A percentile compares a stretch with the other conserved stretches of the same genome.
phyloP scores from a whole-genome alignment of 1,140 invertebrate genomes.

The silkworm (Bombyx mori) region DNA sequence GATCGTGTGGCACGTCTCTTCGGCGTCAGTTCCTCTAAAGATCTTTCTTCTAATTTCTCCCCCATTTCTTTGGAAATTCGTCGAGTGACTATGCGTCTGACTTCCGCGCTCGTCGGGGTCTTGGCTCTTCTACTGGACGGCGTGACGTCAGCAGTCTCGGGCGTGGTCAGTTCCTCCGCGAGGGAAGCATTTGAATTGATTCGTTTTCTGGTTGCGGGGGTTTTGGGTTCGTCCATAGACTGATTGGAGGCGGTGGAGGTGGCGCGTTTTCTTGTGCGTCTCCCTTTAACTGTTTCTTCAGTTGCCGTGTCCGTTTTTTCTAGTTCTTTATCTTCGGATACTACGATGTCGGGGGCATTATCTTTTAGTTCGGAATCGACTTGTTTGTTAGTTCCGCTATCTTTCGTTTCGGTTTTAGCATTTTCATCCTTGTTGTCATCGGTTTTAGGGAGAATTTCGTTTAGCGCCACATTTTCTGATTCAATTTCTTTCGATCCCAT shows the following conservation, averaged over 20 bases:
- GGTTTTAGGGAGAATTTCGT: not conserved
- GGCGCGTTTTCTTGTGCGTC: conserved; percentile 25
- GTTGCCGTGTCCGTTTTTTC: too few species aligned
- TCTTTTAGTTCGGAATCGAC: too few species aligned
- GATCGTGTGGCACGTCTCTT: conserved; percentile 34
- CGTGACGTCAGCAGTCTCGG: conserved; percentile 18
- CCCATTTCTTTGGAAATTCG: conserved; percentile 42
- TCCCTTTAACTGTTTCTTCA: not conserved
- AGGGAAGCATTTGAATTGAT: conserved; percentile 32
- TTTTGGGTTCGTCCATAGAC: conserved; percentile 24
- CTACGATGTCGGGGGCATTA: too few species aligned
- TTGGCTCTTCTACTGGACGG: conserved; percentile 31
- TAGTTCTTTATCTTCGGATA: too few species aligned
- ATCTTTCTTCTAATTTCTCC: conserved; percentile 33
- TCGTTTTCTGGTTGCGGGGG: conserved; percentile 28
- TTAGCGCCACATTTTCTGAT: not conserved
- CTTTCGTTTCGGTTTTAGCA: conserved; percentile 9
- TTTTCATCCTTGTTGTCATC: conserved; percentile 6
- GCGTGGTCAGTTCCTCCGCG: conserved; percentile 21
- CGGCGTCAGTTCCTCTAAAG: conserved; percentile 34
- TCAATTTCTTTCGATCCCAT: conserved; percentile 1
- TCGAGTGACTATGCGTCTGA: conserved; percentile 45
- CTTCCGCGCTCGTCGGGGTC: conserved; percentile 37
- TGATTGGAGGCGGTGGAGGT: conserved; percentile 30
- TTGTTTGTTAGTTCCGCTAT: conserved; percentile 14